phyloP scores from a whole-genome alignment of 2,888 invertebrate species.

The Limnephilus lunatus region DNA sequence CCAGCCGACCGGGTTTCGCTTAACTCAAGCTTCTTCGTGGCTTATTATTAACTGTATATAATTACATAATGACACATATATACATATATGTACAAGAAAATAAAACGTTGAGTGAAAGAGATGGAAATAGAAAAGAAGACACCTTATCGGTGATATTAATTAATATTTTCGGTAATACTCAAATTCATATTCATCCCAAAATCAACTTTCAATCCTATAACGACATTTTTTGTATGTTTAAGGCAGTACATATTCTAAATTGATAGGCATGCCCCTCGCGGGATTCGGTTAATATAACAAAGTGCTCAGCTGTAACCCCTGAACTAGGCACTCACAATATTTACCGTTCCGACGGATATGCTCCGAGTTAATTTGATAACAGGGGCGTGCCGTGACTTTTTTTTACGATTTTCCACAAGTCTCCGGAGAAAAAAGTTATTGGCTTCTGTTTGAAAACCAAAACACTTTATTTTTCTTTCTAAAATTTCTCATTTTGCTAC shows the following conservation, averaged over 20 bases:
- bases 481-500: not conserved
- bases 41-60: too few relatives aligned
- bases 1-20: too few relatives aligned
- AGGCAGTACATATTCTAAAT: not conserved
- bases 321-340: conserved; percentile 2
- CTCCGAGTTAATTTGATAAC: not conserved
- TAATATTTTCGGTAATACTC: too few relatives aligned
- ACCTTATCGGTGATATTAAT: too few relatives aligned
- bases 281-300: conserved; percentile 15
- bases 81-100: too few relatives aligned
- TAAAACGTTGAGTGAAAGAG: too few relatives aligned
- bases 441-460: not conserved
- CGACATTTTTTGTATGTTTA: not conserved
- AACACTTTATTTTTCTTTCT: not conserved
- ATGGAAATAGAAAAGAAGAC: too few relatives aligned
- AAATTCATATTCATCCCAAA: not conserved
- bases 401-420: not conserved
- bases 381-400: not conserved
- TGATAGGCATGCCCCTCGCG: not conserved
- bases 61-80: too few relatives aligned
- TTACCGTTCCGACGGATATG: not conserved
- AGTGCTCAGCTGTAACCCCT: not conserved
- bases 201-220: not conserved
- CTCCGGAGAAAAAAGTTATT: not conserved
- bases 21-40: too few relatives aligned